These are phyloP conservation scores for Eurytoma adleriae DNA, from an alignment of 2,888 invertebrate genomes.

Conservation along the genomic window DNA sequence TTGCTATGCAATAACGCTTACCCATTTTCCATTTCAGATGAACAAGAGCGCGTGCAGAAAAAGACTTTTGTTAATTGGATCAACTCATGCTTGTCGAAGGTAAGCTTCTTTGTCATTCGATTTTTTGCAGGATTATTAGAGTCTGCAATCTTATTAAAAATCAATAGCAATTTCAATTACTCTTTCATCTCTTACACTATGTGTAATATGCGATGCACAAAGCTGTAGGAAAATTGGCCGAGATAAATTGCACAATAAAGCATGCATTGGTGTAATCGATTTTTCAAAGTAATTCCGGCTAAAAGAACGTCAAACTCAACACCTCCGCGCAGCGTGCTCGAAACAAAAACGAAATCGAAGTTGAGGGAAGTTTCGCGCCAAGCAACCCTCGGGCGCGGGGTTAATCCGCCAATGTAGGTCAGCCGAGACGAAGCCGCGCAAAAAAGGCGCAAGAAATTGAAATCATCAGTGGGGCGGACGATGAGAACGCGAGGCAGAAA, in stretches of 20 bases:
- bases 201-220: no score
- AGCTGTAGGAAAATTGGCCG: no score
- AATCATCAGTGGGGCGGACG: slow-evolving; percentile 3
- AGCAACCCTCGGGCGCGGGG: not conserved
- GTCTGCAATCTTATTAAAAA: not conserved
- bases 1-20: no score
- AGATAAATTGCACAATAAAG: no score
- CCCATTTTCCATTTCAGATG: slow-evolving; percentile 86
- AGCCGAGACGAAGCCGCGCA: not conserved
- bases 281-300: no score
- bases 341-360: no score
- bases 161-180: not conserved
- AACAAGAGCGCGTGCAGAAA: slow-evolving; percentile 99
- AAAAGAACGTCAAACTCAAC: no score
- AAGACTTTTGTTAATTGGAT: slow-evolving; percentile 99
- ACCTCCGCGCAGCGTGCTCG: no score
- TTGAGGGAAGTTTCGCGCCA: not conserved
- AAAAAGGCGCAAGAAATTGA: slow-evolving; percentile 18
- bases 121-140: slow-evolving; percentile 12
- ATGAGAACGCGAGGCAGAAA: slow-evolving; percentile 30
- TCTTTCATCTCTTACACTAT: no score
- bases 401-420: not conserved
- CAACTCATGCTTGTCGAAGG: slow-evolving; percentile 97
- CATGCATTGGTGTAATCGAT: no score
- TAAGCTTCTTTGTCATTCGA: slow-evolving; percentile 75